Evolutionary conservation across 2,113 vertebrate species (phyloP).

Genomic region (Takifugu flavidus): DNA sequence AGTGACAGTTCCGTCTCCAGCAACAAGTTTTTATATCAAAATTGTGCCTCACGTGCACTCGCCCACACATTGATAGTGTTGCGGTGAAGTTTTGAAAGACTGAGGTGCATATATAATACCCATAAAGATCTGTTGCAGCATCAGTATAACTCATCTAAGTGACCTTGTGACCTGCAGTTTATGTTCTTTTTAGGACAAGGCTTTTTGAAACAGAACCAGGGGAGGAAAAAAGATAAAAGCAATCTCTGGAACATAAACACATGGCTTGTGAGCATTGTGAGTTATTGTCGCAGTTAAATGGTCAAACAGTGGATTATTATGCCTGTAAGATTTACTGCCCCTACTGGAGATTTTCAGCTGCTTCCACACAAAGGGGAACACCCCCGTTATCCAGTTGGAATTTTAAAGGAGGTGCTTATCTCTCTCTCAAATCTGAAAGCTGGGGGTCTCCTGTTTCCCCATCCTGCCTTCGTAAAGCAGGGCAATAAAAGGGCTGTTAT

Average conservation of each 20-base stretch:
- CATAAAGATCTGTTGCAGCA: constrained; percentile 12
- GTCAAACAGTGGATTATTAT: constrained; percentile 46
- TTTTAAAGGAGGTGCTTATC: constrained; percentile 66
- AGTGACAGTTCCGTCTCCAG: no score
- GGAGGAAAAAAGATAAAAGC: constrained; percentile 17
- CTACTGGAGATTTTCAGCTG: constrained; percentile 29
- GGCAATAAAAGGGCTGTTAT: constrained; percentile 71
- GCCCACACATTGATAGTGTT: background rate
- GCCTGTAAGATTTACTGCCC: constrained; percentile 46
- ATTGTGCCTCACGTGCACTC: no score
- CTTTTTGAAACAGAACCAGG: constrained; percentile 21
- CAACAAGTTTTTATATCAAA: no score
- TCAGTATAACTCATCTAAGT: constrained; percentile 15
- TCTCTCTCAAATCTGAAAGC: constrained; percentile 62
- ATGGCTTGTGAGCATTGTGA: constrained; percentile 23
- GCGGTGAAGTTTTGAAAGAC: background rate
- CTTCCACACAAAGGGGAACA: constrained; percentile 48
- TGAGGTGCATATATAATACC: constrained; percentile 20
- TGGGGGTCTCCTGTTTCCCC: constrained; percentile 55
- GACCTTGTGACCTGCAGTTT: constrained; percentile 20
- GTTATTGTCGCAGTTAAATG: constrained; percentile 34
- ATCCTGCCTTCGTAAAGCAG: constrained; percentile 61
- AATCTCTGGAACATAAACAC: constrained; percentile 14
- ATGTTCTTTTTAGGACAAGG: constrained; percentile 5
- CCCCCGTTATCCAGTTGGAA: constrained; percentile 62